These are phyloP conservation scores for Lasiurus borealis DNA, from an alignment of 2,113 vertebrate species.

Conservation along the genomic window DNA sequence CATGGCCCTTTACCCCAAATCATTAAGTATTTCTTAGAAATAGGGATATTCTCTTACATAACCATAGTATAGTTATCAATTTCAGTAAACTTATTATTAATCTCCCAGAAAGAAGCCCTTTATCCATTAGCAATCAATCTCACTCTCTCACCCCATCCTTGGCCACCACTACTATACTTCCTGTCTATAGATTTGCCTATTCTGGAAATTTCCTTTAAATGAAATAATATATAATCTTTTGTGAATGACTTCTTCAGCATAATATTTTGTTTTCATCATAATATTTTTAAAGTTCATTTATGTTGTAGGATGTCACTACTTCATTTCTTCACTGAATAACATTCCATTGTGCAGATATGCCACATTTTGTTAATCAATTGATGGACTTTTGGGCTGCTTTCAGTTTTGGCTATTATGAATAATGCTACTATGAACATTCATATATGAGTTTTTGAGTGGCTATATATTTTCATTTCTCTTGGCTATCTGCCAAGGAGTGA, in stretches of 20 bases:
- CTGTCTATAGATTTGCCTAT: slow-evolving; percentile 42
- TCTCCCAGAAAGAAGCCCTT: slow-evolving; percentile 1
- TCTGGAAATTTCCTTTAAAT: slow-evolving; percentile 56
- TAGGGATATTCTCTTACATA: slow-evolving; percentile 17
- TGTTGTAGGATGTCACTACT: slow-evolving; percentile 33
- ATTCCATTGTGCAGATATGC: not conserved
- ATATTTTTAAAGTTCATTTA: slow-evolving; percentile 35
- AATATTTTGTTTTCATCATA: slow-evolving; percentile 37
- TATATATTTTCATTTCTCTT: slow-evolving; percentile 67
- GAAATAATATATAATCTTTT: slow-evolving; percentile 50
- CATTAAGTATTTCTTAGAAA: slow-evolving; percentile 47
- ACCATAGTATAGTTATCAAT: not conserved
- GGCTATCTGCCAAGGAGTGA: not conserved
- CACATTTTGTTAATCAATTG: not conserved
- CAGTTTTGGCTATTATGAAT: slow-evolving; percentile 53
- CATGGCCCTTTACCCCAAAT: slow-evolving; percentile 37
- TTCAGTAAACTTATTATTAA: slow-evolving; percentile 48
- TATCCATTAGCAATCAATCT: slow-evolving; percentile 22
- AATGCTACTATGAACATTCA: slow-evolving; percentile 50
- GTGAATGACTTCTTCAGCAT: slow-evolving; percentile 37
- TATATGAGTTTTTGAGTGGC: slow-evolving; percentile 43
- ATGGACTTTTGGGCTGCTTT: slow-evolving; percentile 32
- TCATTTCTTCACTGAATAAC: slow-evolving; percentile 32
- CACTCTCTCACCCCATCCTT: not conserved
- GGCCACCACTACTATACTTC: slow-evolving; percentile 8